These are phyloP conservation scores for Rhinella marina DNA, from an alignment of 2,797 vertebrate species.

Conservation along the genomic window DNA sequence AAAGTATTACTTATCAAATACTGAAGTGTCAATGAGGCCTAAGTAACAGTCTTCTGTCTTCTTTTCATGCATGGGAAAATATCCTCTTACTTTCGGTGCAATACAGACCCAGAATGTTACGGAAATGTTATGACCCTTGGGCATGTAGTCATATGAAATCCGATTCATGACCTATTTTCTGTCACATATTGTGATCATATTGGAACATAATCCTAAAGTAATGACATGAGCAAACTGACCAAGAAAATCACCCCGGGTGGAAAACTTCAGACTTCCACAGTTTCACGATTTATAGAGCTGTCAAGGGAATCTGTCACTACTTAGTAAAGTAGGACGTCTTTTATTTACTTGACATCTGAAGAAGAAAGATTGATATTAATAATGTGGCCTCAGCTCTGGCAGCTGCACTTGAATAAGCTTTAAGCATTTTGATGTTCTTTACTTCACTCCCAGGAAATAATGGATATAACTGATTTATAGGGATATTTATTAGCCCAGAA, in stretches of 20 bases:
- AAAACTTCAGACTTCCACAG: background rate
- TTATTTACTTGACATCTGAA: constrained; percentile 27
- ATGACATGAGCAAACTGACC: background rate
- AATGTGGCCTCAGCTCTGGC: background rate
- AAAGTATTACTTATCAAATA: background rate
- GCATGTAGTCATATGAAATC: background rate
- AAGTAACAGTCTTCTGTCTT: background rate
- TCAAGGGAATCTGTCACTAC: constrained; percentile 8
- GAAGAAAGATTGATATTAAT: constrained; percentile 28
- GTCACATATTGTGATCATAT: background rate
- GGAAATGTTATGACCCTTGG: background rate
- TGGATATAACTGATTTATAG: background rate
- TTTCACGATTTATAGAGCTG: background rate
- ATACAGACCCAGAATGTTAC: background rate
- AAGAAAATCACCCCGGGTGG: constrained; percentile 13
- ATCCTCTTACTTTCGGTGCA: background rate
- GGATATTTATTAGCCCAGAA: background rate
- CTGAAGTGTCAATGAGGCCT: background rate
- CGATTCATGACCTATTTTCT: constrained; percentile 13
- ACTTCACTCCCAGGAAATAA: constrained; percentile 4
- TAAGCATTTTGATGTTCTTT: constrained; percentile 10
- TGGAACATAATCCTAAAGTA: background rate
- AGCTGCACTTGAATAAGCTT: constrained; percentile 1
- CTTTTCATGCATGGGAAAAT: background rate
- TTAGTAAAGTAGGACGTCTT: constrained; percentile 27